phyloP scores from a whole-genome alignment of 2,113 vertebrate species.

The Erpornis zantholeuca region DNA sequence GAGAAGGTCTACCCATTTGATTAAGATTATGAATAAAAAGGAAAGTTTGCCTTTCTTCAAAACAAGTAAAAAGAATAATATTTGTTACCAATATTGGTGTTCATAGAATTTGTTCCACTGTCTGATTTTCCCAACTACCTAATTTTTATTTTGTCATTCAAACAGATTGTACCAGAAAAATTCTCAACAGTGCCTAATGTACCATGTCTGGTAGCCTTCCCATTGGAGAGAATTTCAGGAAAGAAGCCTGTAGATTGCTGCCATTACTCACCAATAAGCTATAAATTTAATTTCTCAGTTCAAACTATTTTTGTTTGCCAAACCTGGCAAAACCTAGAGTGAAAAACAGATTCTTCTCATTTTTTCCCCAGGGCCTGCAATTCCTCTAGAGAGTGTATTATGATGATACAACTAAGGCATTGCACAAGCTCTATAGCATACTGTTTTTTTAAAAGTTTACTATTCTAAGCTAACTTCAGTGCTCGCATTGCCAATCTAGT shows the following conservation, averaged over 20 bases:
- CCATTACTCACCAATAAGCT: not conserved
- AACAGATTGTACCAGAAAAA: not conserved
- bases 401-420: not conserved
- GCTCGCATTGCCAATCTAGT: not conserved
- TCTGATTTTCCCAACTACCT: not conserved
- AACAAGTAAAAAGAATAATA: not conserved
- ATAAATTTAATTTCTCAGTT: conserved; percentile 33
- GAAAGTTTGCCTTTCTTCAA: not conserved
- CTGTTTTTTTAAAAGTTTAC: not conserved
- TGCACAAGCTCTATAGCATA: not conserved
- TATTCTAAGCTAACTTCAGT: not conserved
- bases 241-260: not conserved
- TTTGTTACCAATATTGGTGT: not conserved
- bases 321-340: not conserved
- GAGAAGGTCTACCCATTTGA: not conserved
- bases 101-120: not conserved
- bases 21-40: not conserved
- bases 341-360: not conserved
- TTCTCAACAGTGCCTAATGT: not conserved
- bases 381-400: not conserved
- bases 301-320: conserved; percentile 5
- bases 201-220: not conserved
- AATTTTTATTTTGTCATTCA: not conserved
- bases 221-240: not conserved
- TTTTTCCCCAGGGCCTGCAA: not conserved